phyloP scores from a whole-genome alignment of 2,113 vertebrate species.

The Lanius ludovicianus region DNA sequence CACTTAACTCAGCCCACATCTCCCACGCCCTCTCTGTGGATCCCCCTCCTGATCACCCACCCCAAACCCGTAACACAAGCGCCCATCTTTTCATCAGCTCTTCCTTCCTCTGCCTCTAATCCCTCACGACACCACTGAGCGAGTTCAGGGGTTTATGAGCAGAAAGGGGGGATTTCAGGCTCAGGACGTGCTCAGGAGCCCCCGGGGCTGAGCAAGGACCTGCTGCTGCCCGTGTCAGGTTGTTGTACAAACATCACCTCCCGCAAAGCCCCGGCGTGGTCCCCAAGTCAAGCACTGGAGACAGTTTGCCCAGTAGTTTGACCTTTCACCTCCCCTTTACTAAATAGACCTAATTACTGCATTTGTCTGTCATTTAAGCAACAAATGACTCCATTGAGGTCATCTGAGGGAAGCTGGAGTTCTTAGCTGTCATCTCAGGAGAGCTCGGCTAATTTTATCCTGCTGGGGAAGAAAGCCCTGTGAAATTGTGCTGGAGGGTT shows the following conservation, averaged over 20 bases:
- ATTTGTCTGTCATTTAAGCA: constrained; percentile 89
- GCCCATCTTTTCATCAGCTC: not conserved
- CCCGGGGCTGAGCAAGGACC: not conserved
- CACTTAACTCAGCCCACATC: not conserved
- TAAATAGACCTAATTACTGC: constrained; percentile 91
- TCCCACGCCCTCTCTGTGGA: not conserved
- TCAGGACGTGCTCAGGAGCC: not conserved
- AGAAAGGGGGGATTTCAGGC: not conserved
- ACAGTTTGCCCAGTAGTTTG: constrained; percentile 78
- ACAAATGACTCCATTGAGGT: constrained; percentile 87
- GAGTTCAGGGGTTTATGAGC: not conserved
- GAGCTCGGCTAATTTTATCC: constrained; percentile 68
- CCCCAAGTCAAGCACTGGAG: constrained; percentile 77
- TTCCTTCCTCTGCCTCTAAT: not conserved
- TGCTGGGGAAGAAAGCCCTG: constrained; percentile 60
- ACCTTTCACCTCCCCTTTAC: constrained; percentile 86
- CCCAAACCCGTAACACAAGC: not conserved
- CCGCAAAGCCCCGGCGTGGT: constrained; percentile 31
- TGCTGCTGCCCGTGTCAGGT: constrained; percentile 17
- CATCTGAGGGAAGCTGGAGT: constrained; percentile 63
- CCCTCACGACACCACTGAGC: accelerated
- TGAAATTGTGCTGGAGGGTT: constrained; percentile 43
- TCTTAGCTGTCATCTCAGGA: constrained; percentile 60
- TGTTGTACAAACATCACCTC: constrained; percentile 63
- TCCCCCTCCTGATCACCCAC: not conserved